These are phyloP conservation scores for Atrina japonica DNA, from an alignment of 2,888 invertebrate genomes.

Conservation along the genomic window DNA sequence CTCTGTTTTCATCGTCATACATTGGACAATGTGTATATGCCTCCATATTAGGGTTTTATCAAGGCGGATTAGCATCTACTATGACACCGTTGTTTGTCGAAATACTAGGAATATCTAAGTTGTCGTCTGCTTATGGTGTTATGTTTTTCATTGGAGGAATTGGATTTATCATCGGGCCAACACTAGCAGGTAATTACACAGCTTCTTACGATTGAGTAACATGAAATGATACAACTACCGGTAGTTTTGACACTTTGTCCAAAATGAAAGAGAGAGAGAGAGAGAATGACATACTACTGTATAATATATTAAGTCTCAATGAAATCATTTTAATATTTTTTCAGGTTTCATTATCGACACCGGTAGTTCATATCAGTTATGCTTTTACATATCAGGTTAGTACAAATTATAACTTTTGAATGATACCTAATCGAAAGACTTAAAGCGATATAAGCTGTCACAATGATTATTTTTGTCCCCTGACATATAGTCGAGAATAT, in stretches of 20 bases:
- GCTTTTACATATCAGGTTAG: slow-evolving; percentile 12
- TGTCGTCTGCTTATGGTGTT: slow-evolving; percentile 53
- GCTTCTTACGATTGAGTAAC: too few species aligned
- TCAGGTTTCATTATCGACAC: slow-evolving; percentile 11
- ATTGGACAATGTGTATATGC: slow-evolving; percentile 50
- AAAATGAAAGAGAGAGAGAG: too few species aligned
- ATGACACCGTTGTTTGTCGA: slow-evolving; percentile 53
- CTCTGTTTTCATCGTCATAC: slow-evolving; percentile 49
- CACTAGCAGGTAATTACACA: slow-evolving; percentile 45
- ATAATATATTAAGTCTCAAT: too few species aligned
- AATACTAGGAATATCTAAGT: slow-evolving; percentile 48
- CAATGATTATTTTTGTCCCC: too few species aligned
- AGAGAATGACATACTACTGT: too few species aligned
- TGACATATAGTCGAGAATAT: too few species aligned
- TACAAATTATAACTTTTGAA: too few species aligned
- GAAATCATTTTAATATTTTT: background rate
- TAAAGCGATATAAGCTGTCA: too few species aligned
- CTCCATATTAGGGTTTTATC: slow-evolving; percentile 51
- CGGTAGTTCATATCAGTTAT: slow-evolving; percentile 9
- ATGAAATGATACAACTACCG: background rate
- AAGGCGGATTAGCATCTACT: slow-evolving; percentile 54
- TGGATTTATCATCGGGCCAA: slow-evolving; percentile 53
- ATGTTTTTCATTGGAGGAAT: slow-evolving; percentile 51
- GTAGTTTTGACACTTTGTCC: background rate
- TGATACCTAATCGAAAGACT: too few species aligned